phyloP scores from a whole-genome alignment of 2,888 invertebrate species.

The Lithosia quadra region DNA sequence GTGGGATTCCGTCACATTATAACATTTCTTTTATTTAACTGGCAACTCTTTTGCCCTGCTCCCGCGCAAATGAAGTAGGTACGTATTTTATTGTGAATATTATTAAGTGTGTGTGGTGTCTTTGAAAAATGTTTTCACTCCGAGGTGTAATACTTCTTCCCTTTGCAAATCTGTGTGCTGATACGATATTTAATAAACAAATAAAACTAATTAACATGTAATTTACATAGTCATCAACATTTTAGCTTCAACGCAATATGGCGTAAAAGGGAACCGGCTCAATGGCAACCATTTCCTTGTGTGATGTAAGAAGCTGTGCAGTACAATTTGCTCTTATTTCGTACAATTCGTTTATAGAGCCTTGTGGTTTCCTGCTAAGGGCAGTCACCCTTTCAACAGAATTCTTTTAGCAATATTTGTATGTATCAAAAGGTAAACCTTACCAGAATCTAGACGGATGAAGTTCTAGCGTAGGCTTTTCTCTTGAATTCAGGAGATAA shows the following conservation, averaged over 20 bases:
- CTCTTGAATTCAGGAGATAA: background rate
- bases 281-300: constrained; percentile 15
- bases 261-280: constrained; percentile 8
- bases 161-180: too few species aligned
- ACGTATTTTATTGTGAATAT: too few species aligned
- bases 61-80: too few species aligned
- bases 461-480: background rate
- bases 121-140: too few species aligned
- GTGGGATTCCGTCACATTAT: too few species aligned
- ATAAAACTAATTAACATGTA: background rate
- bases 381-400: background rate
- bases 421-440: too few species aligned
- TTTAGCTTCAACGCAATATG: background rate
- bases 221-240: background rate
- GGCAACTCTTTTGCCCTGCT: too few species aligned
- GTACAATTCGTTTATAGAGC: constrained; percentile 9
- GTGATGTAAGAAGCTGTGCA: constrained; percentile 19
- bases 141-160: too few species aligned
- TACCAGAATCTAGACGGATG: background rate
- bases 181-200: background rate
- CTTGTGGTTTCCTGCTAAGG: constrained; percentile 14
- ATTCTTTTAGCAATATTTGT: too few species aligned
- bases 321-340: constrained; percentile 16
- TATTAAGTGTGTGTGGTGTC: too few species aligned
- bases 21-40: too few species aligned